Percentiles rank a stretch among this genome's conserved stretches.
Conservation (phyloP, 2,113 vertebrate species). For the Opisthocomus hoazin region DNA sequence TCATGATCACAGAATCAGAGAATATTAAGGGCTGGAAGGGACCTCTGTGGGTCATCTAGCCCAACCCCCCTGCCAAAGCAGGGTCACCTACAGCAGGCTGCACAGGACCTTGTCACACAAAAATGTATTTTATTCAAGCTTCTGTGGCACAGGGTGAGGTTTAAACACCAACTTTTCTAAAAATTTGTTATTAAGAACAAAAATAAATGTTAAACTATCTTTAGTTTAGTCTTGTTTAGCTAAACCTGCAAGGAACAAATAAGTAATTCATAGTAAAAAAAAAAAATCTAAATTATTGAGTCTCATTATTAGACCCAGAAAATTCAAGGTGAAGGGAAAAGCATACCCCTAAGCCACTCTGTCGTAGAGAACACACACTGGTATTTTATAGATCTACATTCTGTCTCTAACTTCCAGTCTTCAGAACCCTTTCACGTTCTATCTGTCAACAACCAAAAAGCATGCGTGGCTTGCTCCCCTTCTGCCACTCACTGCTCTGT, state of each 20-base stretch:
- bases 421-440: neutral
- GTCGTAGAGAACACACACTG: neutral
- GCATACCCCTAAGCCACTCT: neutral
- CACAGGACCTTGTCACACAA: no score
- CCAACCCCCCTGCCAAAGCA: no score
- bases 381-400: neutral
- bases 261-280: neutral
- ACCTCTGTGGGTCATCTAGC: no score
- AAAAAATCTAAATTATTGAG: neutral
- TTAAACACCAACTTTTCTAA: neutral
- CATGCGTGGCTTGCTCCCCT: fast-evolving
- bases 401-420: neutral
- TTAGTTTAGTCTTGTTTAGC: neutral
- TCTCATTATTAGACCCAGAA: neutral
- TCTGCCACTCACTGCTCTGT: neutral
- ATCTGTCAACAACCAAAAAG: no score
- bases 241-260: neutral
- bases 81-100: no score
- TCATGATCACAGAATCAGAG: neutral
- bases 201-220: neutral
- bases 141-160: neutral
- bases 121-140: neutral
- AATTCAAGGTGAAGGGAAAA: neutral
- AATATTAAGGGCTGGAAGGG: no score
- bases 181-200: neutral